Evolutionary conservation across 2,797 vertebrate species (phyloP).

Genomic region (Aldrovandia affinis): DNA sequence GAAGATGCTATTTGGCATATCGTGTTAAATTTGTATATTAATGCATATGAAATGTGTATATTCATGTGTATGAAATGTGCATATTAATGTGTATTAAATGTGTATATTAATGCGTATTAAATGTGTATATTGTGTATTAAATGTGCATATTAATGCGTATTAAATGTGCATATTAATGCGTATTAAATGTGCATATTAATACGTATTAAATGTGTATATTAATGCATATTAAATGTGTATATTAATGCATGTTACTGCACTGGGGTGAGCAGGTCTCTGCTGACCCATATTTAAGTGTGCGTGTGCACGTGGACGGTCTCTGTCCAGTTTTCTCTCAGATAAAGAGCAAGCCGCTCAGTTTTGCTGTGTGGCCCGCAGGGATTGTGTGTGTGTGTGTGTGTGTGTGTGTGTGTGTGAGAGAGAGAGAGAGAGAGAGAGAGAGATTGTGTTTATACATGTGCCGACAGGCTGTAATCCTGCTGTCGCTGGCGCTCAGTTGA

Average conservation of each 20-base stretch:
- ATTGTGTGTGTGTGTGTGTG: neutral
- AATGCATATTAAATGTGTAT: neutral
- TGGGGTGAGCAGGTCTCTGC: neutral
- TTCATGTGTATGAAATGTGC: too few relatives aligned
- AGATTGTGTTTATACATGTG: neutral
- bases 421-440: too few relatives aligned
- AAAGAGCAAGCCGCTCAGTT: neutral
- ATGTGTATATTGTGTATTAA: too few relatives aligned
- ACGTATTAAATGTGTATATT: too few relatives aligned
- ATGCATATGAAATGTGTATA: too few relatives aligned
- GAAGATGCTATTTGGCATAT: too few relatives aligned
- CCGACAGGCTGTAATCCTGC: neutral
- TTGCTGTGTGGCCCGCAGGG: neutral
- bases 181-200: too few relatives aligned
- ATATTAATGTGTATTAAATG: too few relatives aligned
- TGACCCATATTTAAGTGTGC: neutral
- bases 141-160: too few relatives aligned
- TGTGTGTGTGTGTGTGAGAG: conserved; percentile 7
- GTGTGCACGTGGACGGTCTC: neutral
- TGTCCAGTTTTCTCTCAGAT: neutral
- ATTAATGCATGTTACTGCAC: neutral
- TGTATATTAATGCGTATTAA: too few relatives aligned
- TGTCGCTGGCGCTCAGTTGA: neutral
- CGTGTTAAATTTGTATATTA: too few relatives aligned
- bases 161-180: too few relatives aligned